Percentiles rank a stretch among this genome's conserved stretches.
phyloP scores from a whole-genome alignment of 2,797 vertebrate genomes.

The Rhynchonycteris naso region DNA sequence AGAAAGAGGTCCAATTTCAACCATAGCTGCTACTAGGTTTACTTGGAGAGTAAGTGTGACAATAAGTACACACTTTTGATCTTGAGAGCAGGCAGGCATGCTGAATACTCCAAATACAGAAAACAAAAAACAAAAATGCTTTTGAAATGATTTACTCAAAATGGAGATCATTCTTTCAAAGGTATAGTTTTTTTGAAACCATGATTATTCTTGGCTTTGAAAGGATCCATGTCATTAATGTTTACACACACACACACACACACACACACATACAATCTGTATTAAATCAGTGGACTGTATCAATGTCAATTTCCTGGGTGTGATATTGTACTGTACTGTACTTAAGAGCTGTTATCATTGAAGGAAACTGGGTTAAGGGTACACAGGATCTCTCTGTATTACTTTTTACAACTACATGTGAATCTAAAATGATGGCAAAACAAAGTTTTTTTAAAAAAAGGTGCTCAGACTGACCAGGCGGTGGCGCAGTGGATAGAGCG shows the following conservation, averaged over 20 bases:
- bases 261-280: not conserved
- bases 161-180: constrained; percentile 27
- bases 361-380: not conserved
- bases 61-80: not conserved
- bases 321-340: not conserved
- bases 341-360: not conserved
- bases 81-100: not conserved
- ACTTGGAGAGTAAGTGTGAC: constrained; percentile 68
- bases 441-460: not conserved
- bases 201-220: constrained; percentile 32
- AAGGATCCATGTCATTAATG: not conserved
- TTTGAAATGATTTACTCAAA: constrained; percentile 51
- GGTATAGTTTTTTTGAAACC: not conserved
- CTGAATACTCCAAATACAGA: not conserved
- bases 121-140: constrained; percentile 28
- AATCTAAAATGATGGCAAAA: constrained; percentile 30
- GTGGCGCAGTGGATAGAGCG: too few relatives aligned
- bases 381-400: not conserved
- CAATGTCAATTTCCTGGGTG: not conserved
- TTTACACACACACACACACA: not conserved
- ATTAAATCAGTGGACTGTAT: not conserved
- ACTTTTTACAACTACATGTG: not conserved
- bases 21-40: constrained; percentile 74
- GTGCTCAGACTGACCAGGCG: too few relatives aligned
- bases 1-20: constrained; percentile 65